These are phyloP conservation scores for Drosophila acutilabella DNA, from an alignment of 2,888 invertebrate species.

Conservation along the genomic window DNA sequence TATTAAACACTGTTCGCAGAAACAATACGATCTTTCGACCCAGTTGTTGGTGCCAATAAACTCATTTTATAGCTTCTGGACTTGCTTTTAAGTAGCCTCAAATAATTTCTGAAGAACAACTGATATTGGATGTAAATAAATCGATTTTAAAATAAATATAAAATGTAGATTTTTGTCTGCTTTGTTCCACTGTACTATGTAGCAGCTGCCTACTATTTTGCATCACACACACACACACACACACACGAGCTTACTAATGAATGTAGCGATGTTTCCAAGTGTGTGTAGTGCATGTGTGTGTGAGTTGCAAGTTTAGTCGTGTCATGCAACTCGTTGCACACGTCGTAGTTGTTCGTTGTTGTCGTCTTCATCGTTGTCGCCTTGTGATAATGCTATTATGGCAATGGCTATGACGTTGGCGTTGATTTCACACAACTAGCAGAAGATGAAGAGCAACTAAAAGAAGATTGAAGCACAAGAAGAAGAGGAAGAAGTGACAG, in stretches of 20 bases:
- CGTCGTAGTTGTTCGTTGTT: conserved; percentile 32
- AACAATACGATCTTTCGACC: too few species aligned
- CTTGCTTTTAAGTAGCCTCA: too few species aligned
- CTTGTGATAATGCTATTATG: conserved; percentile 76
- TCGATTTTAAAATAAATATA: too few species aligned
- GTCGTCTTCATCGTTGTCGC: conserved; percentile 50
- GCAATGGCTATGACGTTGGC: conserved; percentile 66
- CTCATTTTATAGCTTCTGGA: too few species aligned
- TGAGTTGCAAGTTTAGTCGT: conserved; percentile 47
- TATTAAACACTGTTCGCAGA: too few species aligned
- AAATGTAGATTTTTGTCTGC: neutral
- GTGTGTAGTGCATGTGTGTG: conserved; percentile 27
- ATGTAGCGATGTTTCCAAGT: conserved; percentile 42
- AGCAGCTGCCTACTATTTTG: conserved; percentile 79
- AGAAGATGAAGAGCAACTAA: conserved; percentile 14
- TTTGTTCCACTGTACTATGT: conserved; percentile 46
- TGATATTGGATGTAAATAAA: too few species aligned
- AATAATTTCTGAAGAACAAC: too few species aligned
- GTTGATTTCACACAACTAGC: conserved; percentile 54
- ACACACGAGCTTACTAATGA: conserved; percentile 32
- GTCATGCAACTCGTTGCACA: conserved; percentile 58
- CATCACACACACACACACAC: conserved; percentile 50
- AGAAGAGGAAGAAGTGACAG: conserved; percentile 3
- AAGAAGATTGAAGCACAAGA: conserved; percentile 11
- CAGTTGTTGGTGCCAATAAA: too few species aligned